Conservation (phyloP, 2,888 invertebrate species). For the Boloria selene region DNA sequence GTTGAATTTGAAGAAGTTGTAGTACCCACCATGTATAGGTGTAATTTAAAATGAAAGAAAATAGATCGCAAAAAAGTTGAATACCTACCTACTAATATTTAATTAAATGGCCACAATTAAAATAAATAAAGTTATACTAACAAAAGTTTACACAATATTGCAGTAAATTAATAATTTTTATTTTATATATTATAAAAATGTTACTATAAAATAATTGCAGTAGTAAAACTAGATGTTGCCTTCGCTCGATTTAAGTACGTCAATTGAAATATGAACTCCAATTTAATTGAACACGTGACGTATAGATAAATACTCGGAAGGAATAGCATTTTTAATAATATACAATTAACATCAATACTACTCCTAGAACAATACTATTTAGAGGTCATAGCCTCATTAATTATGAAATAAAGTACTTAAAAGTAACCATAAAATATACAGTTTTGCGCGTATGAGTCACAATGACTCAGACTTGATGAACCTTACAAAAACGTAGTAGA, state of each 20-base stretch:
- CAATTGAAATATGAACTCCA: constrained; percentile 17
- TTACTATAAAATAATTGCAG: not conserved
- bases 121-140: too few species aligned
- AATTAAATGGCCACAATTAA: too few species aligned
- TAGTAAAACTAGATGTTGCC: constrained; percentile 9
- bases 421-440: not conserved
- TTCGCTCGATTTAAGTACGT: constrained; percentile 13
- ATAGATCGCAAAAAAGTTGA: too few species aligned
- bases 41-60: too few species aligned
- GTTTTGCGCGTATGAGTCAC: constrained; percentile 24
- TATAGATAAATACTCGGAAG: not conserved
- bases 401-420: not conserved
- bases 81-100: too few species aligned
- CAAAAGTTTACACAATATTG: not conserved
- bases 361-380: too few species aligned
- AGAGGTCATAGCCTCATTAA: too few species aligned
- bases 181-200: not conserved
- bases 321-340: not conserved
- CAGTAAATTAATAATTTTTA: not conserved
- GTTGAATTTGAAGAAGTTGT: not conserved
- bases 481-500: constrained; percentile 9
- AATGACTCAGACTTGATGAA: constrained; percentile 19
- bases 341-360: not conserved
- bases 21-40: too few species aligned
- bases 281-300: constrained; percentile 13